These are phyloP conservation scores for Dicyrtoma fusca DNA, from an alignment of 2,888 invertebrate species.

Conservation along the genomic window DNA sequence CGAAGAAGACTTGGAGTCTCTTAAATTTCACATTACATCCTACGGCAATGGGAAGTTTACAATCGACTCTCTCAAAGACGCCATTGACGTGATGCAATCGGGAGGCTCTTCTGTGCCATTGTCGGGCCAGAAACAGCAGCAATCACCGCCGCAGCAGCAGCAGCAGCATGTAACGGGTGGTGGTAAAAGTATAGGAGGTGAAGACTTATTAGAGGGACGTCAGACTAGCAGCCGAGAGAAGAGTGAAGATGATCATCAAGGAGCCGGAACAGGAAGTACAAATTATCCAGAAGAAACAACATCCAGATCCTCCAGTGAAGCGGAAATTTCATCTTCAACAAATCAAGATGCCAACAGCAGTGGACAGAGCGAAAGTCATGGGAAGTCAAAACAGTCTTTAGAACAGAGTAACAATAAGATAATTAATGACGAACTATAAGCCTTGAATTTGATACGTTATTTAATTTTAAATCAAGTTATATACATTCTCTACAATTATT, in stretches of 20 bases:
- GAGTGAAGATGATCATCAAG: not conserved
- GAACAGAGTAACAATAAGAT: constrained; percentile 11
- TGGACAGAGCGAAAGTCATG: not conserved
- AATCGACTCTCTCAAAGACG: constrained; percentile 30
- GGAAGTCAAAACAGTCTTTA: constrained; percentile 12
- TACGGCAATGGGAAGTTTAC: constrained; percentile 42
- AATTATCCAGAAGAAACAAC: constrained; percentile 14
- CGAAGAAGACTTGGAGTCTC: constrained; percentile 53
- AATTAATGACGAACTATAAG: constrained; percentile 11
- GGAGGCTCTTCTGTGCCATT: not conserved
- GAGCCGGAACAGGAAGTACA: constrained; percentile 19
- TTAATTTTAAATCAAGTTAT: not conserved
- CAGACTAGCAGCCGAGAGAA: not conserved
- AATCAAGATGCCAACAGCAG: constrained; percentile 21
- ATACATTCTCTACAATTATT: not conserved
- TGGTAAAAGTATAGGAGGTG: constrained; percentile 1
- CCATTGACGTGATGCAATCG: constrained; percentile 26
- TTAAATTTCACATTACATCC: constrained; percentile 50
- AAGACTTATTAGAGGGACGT: constrained; percentile 7
- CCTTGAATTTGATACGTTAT: not conserved
- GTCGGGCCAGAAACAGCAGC: not conserved
- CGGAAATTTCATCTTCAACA: constrained; percentile 5
- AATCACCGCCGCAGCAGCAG: not conserved
- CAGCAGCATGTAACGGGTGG: not conserved
- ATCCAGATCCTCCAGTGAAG: not conserved